Evolutionary conservation across 2,113 vertebrate genomes (phyloP).

Genomic region (Tapirus terrestris): DNA sequence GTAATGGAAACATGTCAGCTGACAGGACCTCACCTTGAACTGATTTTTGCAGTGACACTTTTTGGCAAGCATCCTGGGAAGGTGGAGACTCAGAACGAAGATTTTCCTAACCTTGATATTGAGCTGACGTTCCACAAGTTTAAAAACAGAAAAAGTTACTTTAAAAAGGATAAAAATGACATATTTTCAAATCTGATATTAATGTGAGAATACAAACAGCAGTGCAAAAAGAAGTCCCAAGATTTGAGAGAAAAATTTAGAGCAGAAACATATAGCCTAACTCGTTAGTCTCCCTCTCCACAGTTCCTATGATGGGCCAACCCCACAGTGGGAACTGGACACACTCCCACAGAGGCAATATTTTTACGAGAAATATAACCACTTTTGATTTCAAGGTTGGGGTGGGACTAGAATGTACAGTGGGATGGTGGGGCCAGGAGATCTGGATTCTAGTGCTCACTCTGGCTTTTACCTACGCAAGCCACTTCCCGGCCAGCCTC

Average conservation of each 20-base stretch:
- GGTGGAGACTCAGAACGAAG: neutral
- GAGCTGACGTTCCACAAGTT: neutral
- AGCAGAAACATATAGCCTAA: too few species aligned
- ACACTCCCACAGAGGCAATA: neutral
- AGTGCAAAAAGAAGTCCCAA: neutral
- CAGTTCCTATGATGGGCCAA: neutral
- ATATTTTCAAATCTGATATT: neutral
- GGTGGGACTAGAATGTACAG: neutral
- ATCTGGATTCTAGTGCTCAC: neutral
- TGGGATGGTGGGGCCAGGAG: neutral
- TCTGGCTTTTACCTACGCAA: neutral
- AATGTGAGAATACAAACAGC: neutral
- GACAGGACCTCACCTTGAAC: neutral
- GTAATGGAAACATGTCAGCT: neutral
- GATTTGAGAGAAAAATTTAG: neutral
- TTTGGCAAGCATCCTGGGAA: constrained; percentile 63
- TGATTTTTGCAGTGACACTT: neutral
- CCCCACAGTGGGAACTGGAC: accelerated
- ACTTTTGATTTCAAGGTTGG: neutral
- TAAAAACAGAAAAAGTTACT: constrained; percentile 61
- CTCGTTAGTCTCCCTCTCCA: neutral
- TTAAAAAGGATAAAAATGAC: constrained; percentile 42
- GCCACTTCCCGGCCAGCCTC: neutral
- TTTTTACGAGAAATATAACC: neutral
- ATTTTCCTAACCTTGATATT: constrained; percentile 21